Percentiles rank a stretch among this genome's conserved stretches.
phyloP scores from a whole-genome alignment of 2,888 invertebrate genomes.

The Dryadula phaetusa region DNA sequence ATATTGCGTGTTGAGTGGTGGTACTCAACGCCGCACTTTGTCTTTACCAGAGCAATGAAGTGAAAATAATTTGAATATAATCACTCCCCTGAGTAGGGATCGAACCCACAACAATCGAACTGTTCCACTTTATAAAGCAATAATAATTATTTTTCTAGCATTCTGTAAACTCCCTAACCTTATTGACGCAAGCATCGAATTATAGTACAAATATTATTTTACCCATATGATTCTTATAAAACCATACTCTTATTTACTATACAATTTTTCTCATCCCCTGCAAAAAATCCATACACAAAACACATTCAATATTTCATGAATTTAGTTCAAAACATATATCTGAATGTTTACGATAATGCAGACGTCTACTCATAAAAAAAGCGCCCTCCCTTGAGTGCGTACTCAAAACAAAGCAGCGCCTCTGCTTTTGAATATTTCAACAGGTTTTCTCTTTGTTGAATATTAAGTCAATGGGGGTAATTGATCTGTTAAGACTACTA shows the following conservation, averaged over 20 bases:
- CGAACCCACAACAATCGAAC: no score
- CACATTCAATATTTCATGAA: constrained; percentile 54
- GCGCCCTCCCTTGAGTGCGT: constrained; percentile 66
- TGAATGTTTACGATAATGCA: constrained; percentile 76
- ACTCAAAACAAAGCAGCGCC: constrained; percentile 80
- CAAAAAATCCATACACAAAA: constrained; percentile 43
- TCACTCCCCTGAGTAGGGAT: no score
- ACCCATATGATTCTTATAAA: neutral
- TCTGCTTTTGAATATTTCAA: constrained; percentile 79
- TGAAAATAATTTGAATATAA: no score
- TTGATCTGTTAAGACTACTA: constrained; percentile 72
- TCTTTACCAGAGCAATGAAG: no score
- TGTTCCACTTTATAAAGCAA: no score
- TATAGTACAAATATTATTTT: neutral
- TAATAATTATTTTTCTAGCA: no score
- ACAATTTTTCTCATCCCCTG: neutral
- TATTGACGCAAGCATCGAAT: no score
- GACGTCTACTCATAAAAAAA: constrained; percentile 75
- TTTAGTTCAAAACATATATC: constrained; percentile 54
- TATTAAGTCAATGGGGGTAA: constrained; percentile 84
- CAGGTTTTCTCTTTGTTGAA: constrained; percentile 79
- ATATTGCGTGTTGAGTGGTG: no score
- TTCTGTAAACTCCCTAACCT: no score
- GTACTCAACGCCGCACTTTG: no score
- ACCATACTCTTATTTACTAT: neutral